Evolutionary conservation across 1,140 invertebrate genomes (phyloP), one percentile per base, ranked within the genome.

Genomic region (Limonius californicus): DNA sequence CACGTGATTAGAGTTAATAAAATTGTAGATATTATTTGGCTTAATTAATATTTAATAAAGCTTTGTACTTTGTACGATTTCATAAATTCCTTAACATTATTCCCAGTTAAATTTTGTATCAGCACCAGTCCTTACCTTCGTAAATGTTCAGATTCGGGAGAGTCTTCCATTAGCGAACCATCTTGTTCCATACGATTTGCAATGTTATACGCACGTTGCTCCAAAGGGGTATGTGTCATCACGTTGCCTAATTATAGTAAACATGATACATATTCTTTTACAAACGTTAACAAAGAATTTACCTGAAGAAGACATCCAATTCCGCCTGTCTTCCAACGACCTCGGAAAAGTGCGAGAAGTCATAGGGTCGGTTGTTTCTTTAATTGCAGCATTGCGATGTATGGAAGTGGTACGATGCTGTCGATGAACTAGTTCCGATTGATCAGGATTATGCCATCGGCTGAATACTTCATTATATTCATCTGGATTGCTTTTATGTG

Each of bases 121-220:
- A 11, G 7, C 11, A 65, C 8, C 8, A 39, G 20, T 47, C 32
- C n/a, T n/a, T 67, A 85, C 83, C 84, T 79, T 64, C 85, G 77
- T 14, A 83, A 68, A 65, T 82, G 79, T 63, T 86, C 81, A 0
- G 83, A 78, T 1, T 78, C 68, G 0, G 81, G 81, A 69, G 81
- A 80, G 69, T 85, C 78, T 65, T 84, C 80, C 84, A 86, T 86
- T 1, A 87, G 74, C 16, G 76, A 72, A 12, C 79, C 74, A 64
- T 85, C 80, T 63, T 82, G 74, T 66, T 86, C 83, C 74, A 87
- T 82, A 68, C 82, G 81, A 18, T 77, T 74, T 1, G 83, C 81
- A 63, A 88, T 86, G 63, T 81, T 76, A 39, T 82, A 76, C 32
- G 77, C 78, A 68, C 78, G 74, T 12, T 74, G 62, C 56, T 79